These are phyloP conservation scores for Odontophorus gujanensis DNA, from an alignment of 2,113 vertebrate genomes.

Conservation along the genomic window DNA sequence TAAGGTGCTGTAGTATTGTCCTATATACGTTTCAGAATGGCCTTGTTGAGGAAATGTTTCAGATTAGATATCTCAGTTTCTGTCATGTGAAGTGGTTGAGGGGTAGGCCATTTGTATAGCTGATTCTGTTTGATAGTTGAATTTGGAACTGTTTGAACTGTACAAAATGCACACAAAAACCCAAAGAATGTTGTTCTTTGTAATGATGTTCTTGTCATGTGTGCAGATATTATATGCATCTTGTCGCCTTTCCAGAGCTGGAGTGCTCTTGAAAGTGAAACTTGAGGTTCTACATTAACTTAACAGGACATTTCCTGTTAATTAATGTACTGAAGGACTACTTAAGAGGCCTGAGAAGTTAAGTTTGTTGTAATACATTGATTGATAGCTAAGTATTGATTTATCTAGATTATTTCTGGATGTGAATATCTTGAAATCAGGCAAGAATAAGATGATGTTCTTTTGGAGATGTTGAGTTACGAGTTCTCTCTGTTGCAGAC, in stretches of 20 bases:
- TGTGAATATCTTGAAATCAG: accelerated
- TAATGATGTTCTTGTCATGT: constrained; percentile 79
- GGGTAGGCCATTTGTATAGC: neutral
- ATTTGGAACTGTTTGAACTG: neutral
- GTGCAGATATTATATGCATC: constrained; percentile 83
- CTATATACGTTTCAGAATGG: neutral
- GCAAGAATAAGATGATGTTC: neutral
- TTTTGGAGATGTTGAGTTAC: neutral
- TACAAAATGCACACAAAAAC: constrained; percentile 84
- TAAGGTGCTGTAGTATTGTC: neutral
- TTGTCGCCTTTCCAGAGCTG: constrained; percentile 90
- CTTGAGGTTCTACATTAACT: constrained; percentile 78
- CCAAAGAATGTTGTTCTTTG: constrained; percentile 79
- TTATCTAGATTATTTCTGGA: neutral
- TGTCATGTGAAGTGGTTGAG: neutral
- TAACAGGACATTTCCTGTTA: neutral
- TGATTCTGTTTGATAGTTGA: neutral
- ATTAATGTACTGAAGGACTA: neutral
- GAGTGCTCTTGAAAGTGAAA: constrained; percentile 88
- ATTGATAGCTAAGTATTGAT: neutral
- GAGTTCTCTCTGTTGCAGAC: constrained; percentile 75
- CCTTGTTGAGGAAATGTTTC: neutral
- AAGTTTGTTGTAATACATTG: neutral
- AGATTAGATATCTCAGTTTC: neutral
- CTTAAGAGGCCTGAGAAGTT: neutral